Evolutionary conservation across 2,113 vertebrate genomes (phyloP).

Genomic region (Arothron firmamentum): DNA sequence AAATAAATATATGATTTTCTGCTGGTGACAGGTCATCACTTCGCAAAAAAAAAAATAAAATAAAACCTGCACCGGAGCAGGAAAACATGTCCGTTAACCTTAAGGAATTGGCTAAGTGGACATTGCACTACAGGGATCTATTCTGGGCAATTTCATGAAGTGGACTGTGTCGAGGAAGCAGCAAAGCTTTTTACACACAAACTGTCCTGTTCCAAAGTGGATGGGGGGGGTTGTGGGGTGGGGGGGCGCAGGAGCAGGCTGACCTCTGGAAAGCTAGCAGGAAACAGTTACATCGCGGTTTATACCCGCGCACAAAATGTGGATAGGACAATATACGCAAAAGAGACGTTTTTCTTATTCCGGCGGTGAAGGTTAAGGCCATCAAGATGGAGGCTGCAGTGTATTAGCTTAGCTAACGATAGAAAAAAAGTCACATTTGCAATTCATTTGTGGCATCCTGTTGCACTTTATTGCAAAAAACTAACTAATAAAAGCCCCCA

Average conservation of each 20-base stretch:
- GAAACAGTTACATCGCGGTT: too few relatives aligned
- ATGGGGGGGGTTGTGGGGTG: constrained; percentile 11
- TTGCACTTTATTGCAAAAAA: background rate
- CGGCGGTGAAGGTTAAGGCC: background rate
- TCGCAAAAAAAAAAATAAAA: background rate
- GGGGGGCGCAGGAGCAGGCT: constrained; percentile 7
- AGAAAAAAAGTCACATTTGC: background rate
- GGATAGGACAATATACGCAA: background rate
- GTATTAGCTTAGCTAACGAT: background rate
- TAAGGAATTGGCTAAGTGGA: constrained; percentile 60
- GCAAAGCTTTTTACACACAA: constrained; percentile 69
- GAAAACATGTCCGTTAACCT: constrained; percentile 43
- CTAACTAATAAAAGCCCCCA: background rate
- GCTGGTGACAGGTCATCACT: too few relatives aligned
- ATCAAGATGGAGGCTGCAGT: background rate
- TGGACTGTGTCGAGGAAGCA: constrained; percentile 48
- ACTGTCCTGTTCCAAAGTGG: constrained; percentile 36
- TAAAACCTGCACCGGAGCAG: constrained; percentile 17
- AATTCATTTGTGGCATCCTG: background rate
- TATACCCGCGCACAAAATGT: background rate
- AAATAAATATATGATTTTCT: too few relatives aligned
- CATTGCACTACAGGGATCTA: constrained; percentile 37
- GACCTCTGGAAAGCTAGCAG: background rate
- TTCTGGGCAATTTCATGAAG: constrained; percentile 47
- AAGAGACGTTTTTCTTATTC: too few relatives aligned